phyloP scores from a whole-genome alignment of 2,888 invertebrate species.

The Chironomus tentans region DNA sequence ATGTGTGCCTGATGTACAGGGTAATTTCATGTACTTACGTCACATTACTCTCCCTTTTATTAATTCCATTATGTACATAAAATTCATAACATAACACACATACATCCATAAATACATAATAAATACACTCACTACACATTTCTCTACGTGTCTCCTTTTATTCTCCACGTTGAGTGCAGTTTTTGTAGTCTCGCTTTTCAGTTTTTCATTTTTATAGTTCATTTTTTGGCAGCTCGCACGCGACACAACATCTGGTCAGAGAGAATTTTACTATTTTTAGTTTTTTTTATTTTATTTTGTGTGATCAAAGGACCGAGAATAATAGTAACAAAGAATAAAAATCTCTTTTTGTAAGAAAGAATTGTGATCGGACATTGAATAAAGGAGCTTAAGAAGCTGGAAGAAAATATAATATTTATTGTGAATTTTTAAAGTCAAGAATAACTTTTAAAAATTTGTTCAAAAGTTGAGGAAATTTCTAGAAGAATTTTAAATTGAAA shows the following conservation, averaged over 20 bases:
- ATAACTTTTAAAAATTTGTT: background rate
- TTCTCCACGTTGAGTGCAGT: conserved; percentile 24
- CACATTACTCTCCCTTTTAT: conserved; percentile 13
- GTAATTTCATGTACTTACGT: conserved; percentile 19
- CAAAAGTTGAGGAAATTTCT: background rate
- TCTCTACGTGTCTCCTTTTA: conserved; percentile 11
- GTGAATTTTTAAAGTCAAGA: background rate
- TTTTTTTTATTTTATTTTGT: background rate
- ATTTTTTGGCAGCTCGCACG: conserved; percentile 30
- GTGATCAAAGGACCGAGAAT: background rate
- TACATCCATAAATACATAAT: background rate
- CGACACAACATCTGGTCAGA: conserved; percentile 29
- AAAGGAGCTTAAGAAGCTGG: too few relatives aligned
- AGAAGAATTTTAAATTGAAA: too few relatives aligned
- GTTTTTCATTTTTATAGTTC: conserved; percentile 29
- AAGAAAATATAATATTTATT: background rate
- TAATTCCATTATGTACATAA: background rate
- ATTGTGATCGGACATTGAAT: too few relatives aligned
- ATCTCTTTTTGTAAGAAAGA: too few relatives aligned
- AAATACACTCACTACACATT: background rate
- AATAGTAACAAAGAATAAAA: too few relatives aligned
- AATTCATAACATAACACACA: background rate
- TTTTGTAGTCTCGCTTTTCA: conserved; percentile 7
- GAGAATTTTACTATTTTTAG: background rate
- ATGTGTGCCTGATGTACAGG: background rate